Evolutionary conservation across 2,888 invertebrate genomes (phyloP), one percentile per base, ranked within the genome.

Genomic region (Steinernema hermaphroditum): DNA sequence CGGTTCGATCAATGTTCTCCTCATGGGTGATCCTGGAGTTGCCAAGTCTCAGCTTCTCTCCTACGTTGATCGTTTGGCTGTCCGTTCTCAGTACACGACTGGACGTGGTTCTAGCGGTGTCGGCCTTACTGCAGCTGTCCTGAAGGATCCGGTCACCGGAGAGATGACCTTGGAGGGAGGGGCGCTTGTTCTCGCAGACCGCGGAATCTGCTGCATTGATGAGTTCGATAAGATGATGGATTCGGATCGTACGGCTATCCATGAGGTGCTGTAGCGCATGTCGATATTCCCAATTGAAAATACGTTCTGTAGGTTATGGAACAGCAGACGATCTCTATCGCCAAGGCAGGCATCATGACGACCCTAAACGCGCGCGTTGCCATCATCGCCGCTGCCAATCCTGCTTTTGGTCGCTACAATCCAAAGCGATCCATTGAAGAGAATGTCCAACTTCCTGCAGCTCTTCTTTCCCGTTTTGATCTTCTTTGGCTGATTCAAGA

Each of bases 161-260:
- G 96, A 98, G 90, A 95, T 97, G 94, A 93, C 92, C 87, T 89
- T 98, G 72, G 96, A 96, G 87, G 96, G 97, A 46, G 98, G 98
- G 8, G 96, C 98, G 14, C 89, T 99, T 41, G 97, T 85, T 16
- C 74, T 85, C 32, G 84, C 84, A 19, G 84, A 85, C 74, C 77
- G 81, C 19, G 85, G 85, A 70, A 85, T 84, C 73, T 98, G 98
- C 88, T 98, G 97, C 88, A 98, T 99, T 87, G 98, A 99, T 88
- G 98, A 99, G 89, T 99, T 99, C 88, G 98, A 99, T 89, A 99
- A 98, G 89, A 96, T 98, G 97, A 93, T 94, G 69, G 97, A 98
- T 79, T 88, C 89, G 50, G 97, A 98, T 88, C 91, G 96, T 85
- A 94, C 94, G 0, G 94, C 96, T 72, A 95, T 96, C 81, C 96